Conservation (phyloP, 2,113 vertebrate species). For the Caranx melampygus region DNA sequence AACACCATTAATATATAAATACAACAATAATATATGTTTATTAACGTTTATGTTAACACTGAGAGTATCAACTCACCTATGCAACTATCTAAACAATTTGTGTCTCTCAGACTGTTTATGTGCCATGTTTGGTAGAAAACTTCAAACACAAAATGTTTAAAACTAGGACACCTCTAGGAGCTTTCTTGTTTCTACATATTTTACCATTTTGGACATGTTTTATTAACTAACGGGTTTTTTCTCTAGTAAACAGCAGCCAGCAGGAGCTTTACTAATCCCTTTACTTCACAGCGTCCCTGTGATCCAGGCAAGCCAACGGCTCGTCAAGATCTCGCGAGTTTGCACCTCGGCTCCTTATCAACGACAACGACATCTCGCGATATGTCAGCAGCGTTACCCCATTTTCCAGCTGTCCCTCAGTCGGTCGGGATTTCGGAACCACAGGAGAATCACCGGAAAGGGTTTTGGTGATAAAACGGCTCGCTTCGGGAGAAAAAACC, state of each 20-base stretch:
- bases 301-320: background rate
- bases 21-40: too few relatives aligned
- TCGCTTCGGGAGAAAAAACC: background rate
- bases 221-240: background rate
- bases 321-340: conserved; percentile 53
- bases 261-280: conserved; percentile 32
- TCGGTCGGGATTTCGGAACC: conserved; percentile 66
- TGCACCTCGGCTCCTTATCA: accelerated
- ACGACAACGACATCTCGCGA: conserved; percentile 54
- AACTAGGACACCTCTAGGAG: too few relatives aligned
- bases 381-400: conserved; percentile 66
- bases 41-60: too few relatives aligned
- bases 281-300: conserved; percentile 7
- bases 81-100: background rate
- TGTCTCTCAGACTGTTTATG: too few relatives aligned
- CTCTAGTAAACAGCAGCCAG: background rate
- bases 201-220: background rate
- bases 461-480: conserved; percentile 46
- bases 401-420: conserved; percentile 78
- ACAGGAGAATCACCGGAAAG: conserved; percentile 57
- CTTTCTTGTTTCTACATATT: background rate
- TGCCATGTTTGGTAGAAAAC: too few relatives aligned
- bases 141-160: too few relatives aligned
- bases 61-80: too few relatives aligned
- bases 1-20: too few relatives aligned